Conservation (phyloP, 2,113 vertebrate genomes). For the Xenotilapia flavipinnis region DNA sequence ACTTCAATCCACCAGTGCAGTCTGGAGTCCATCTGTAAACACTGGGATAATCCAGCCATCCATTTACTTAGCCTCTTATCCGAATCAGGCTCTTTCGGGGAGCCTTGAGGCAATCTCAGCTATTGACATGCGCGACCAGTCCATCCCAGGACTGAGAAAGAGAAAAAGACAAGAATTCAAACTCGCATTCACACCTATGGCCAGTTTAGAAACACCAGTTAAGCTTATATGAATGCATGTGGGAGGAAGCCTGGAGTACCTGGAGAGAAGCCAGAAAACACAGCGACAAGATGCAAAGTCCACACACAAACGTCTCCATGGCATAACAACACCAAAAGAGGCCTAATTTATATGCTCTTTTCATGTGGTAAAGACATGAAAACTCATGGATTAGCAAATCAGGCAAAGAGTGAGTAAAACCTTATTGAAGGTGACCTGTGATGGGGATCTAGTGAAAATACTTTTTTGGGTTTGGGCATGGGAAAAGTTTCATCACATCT, state of each 20-base stretch:
- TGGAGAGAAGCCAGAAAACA: not conserved
- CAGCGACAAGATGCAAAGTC: not conserved
- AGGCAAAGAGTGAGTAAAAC: not conserved
- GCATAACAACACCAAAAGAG: not conserved
- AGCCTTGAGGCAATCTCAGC: not conserved
- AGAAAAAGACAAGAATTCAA: not conserved
- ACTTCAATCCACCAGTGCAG: not conserved
- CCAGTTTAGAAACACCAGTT: not conserved
- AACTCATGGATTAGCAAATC: not conserved
- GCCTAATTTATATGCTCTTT: not conserved
- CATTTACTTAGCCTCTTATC: not conserved
- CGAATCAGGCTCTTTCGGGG: fast-evolving
- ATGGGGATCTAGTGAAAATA: not conserved
- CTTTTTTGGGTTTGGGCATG: not conserved
- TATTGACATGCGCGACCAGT: not conserved
- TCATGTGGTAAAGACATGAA: not conserved
- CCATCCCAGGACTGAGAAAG: not conserved
- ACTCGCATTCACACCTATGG: not conserved
- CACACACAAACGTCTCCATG: not conserved
- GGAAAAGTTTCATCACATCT: not conserved
- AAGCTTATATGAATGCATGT: not conserved
- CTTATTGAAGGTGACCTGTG: not conserved
- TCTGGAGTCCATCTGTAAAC: not conserved
- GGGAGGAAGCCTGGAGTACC: not conserved
- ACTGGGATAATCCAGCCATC: not conserved